Conservation (phyloP, 2,113 vertebrate genomes). For the Pardalotus punctatus region DNA sequence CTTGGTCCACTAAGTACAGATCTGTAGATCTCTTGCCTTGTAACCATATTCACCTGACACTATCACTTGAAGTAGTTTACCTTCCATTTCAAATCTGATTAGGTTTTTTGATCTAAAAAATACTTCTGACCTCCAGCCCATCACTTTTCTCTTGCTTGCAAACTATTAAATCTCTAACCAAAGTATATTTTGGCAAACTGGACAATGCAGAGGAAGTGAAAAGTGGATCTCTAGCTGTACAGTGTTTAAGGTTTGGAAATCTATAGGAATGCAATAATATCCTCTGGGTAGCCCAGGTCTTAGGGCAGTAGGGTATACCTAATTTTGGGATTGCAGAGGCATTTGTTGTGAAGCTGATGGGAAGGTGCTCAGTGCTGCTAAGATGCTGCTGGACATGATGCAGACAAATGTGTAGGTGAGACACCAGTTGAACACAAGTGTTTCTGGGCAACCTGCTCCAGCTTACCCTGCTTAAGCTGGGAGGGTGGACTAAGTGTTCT, state of each 20-base stretch:
- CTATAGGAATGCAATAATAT: too few species aligned
- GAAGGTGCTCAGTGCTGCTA: background rate
- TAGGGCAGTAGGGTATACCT: background rate
- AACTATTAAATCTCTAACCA: background rate
- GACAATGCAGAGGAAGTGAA: background rate
- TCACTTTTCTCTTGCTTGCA: background rate
- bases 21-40: background rate
- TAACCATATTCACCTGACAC: background rate
- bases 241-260: background rate
- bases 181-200: background rate
- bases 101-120: background rate
- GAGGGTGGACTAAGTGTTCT: background rate
- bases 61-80: background rate
- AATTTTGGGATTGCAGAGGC: background rate
- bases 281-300: background rate
- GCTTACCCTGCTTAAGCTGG: background rate
- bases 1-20: background rate
- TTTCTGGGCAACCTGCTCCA: background rate
- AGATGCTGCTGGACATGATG: background rate
- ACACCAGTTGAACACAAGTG: rapidly evolving
- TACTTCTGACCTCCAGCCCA: background rate
- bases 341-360: background rate
- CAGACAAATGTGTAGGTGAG: background rate
- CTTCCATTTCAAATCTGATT: background rate
- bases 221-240: background rate